Base-by-base conservation (phyloP, 2,888 invertebrate species). In the Muschampia plurimacula region DNA sequence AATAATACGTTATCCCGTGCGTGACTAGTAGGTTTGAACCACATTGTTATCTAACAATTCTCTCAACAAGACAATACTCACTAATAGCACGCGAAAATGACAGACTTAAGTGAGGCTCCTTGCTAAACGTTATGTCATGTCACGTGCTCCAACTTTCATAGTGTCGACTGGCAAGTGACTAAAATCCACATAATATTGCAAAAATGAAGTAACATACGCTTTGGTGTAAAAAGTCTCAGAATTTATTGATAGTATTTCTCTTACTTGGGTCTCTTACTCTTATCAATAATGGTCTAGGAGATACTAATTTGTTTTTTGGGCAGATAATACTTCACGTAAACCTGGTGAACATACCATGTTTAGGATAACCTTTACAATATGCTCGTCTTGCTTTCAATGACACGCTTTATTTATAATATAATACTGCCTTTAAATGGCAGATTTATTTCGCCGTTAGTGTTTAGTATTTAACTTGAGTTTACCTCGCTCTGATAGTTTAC, bases 21-120 rank as follows among this genome's bases (percentile, higher is more conserved):
- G 82, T 88, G 87, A 88, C 83, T 83, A 76, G 81, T 77, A 81
- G 79, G 76, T 85, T 86, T 76, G 74, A 79, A 74, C 72, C 75
- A 76, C 75, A 77, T 79, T 81, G 80, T 81, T 77, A 75, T 78
- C 78, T 76, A 79, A 80, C 81, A 80, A 81, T 83, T 80, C 75
- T 59, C 46, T 41, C 69, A 13, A 60, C 76, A 81, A 86, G 79
- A 89, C 86, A 89, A 88, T 85, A 82, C 80, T 77, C 76, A 77
- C 83, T 88, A 87, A 90, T 89, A 86, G 83, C 81, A 80, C 75
- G 80, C 78, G 80, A 81, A 81, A 4, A 55, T 22, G 77, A 81
- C 81, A 81, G 79, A 79, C 75, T 78, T 78, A 81, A 80, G 82
- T 80, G 77, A 82, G 81, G 76, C 80, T 81, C 80, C 80, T 79